phyloP scores from a whole-genome alignment of 2,113 vertebrate species.

The Agelaius tricolor region DNA sequence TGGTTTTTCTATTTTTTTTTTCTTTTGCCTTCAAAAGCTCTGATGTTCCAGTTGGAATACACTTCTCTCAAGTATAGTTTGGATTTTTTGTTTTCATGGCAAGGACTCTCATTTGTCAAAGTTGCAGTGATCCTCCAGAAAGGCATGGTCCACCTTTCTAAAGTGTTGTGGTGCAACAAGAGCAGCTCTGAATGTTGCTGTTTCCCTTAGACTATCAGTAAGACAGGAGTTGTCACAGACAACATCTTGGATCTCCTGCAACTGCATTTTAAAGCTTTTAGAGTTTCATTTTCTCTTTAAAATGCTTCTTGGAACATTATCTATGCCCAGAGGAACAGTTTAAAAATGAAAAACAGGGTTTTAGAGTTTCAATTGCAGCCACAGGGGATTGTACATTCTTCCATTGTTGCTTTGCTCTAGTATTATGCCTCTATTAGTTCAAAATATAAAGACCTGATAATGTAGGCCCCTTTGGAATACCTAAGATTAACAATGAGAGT shows the following conservation, averaged over 20 bases:
- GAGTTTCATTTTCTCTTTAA: conserved; percentile 60
- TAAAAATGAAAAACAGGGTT: conserved; percentile 59
- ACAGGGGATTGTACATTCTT: conserved; percentile 42
- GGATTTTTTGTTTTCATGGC: neutral
- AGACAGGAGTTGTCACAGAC: conserved; percentile 24
- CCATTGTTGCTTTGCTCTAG: conserved; percentile 37
- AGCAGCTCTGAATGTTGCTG: neutral
- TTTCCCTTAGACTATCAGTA: conserved; percentile 14
- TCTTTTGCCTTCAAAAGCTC: neutral
- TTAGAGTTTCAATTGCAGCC: conserved; percentile 56
- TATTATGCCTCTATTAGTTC: conserved; percentile 48
- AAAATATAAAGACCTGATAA: conserved; percentile 42
- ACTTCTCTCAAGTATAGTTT: neutral
- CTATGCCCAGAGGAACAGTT: conserved; percentile 59
- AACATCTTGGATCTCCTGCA: conserved; percentile 44
- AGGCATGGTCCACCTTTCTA: neutral
- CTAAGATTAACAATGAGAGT: neutral
- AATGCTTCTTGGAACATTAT: conserved; percentile 58
- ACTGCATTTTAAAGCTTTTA: conserved; percentile 55
- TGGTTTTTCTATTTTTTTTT: neutral
- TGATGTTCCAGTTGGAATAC: neutral
- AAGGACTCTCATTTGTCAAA: neutral
- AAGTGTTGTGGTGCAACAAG: neutral
- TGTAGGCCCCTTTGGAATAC: neutral
- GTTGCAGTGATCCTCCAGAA: neutral